Evolutionary conservation across 2,888 invertebrate genomes (phyloP).

Genomic region (Trisateles emortualis): DNA sequence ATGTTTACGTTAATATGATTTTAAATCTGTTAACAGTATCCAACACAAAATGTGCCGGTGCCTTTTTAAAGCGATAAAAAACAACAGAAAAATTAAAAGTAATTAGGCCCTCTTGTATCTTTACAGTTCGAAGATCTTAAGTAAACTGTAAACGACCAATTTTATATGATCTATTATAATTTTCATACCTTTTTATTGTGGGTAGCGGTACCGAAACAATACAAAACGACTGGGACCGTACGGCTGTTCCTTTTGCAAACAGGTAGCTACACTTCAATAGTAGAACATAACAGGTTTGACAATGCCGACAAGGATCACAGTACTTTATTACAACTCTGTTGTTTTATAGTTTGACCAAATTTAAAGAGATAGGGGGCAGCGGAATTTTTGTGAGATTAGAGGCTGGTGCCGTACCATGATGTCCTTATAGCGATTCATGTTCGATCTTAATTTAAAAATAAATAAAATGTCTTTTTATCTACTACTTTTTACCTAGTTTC

Average conservation of each 20-base stretch:
- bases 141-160: not conserved
- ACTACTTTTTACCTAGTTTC: too few species aligned
- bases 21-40: not conserved
- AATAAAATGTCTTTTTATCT: too few species aligned
- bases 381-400: too few species aligned
- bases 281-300: slow-evolving; percentile 3
- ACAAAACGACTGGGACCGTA: not conserved
- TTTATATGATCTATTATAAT: not conserved
- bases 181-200: not conserved
- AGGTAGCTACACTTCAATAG: not conserved
- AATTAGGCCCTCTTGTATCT: not conserved
- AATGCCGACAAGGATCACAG: not conserved
- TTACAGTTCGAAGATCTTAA: not conserved
- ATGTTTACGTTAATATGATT: too few species aligned
- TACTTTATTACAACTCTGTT: not conserved
- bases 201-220: slow-evolving; percentile 5
- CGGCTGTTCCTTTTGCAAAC: not conserved
- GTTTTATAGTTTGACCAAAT: too few species aligned
- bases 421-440: too few species aligned
- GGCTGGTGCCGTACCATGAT: too few species aligned
- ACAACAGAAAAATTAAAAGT: not conserved
- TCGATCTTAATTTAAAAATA: too few species aligned
- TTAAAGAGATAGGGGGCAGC: too few species aligned
- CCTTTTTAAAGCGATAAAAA: too few species aligned
- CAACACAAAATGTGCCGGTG: not conserved